phyloP scores from a whole-genome alignment of 2,888 invertebrate species.

The Lasioglossum pauxillum region DNA sequence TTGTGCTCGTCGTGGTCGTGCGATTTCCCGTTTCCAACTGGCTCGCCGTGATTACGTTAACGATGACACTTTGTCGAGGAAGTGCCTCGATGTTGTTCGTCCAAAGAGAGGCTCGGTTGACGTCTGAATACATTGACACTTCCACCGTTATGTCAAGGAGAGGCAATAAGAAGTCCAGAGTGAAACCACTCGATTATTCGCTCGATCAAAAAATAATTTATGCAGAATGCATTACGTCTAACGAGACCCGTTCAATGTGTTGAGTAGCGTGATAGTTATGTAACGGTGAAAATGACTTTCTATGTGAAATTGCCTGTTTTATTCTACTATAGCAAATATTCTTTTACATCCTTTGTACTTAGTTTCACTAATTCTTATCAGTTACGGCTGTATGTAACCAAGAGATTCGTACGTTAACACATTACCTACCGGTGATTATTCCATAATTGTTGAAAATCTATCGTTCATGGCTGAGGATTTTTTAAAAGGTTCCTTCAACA shows the following conservation, averaged over 20 bases:
- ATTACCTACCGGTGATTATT: too few species aligned
- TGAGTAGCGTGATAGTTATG: not conserved
- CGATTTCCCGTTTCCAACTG: slow-evolving; percentile 23
- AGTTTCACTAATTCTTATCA: too few species aligned
- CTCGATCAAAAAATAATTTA: not conserved
- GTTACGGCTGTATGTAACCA: too few species aligned
- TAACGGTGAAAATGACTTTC: too few species aligned
- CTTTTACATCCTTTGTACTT: too few species aligned
- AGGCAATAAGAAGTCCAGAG: not conserved
- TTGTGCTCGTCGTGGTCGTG: slow-evolving; percentile 32
- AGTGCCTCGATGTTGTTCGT: not conserved
- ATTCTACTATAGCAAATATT: too few species aligned
- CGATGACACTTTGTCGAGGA: not conserved
- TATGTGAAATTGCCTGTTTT: too few species aligned
- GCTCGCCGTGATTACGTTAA: slow-evolving; percentile 15
- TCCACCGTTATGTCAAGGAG: not conserved
- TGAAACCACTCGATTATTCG: not conserved
- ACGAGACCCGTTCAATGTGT: not conserved
- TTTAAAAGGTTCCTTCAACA: too few species aligned
- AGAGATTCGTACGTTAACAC: too few species aligned
- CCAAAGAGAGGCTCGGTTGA: not conserved
- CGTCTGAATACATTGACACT: not conserved
- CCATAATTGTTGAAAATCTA: too few species aligned
- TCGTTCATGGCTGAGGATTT: too few species aligned
- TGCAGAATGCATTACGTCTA: not conserved